Evolutionary conservation across 2,888 invertebrate genomes (phyloP).

Genomic region (Sphaeridia pumilis): DNA sequence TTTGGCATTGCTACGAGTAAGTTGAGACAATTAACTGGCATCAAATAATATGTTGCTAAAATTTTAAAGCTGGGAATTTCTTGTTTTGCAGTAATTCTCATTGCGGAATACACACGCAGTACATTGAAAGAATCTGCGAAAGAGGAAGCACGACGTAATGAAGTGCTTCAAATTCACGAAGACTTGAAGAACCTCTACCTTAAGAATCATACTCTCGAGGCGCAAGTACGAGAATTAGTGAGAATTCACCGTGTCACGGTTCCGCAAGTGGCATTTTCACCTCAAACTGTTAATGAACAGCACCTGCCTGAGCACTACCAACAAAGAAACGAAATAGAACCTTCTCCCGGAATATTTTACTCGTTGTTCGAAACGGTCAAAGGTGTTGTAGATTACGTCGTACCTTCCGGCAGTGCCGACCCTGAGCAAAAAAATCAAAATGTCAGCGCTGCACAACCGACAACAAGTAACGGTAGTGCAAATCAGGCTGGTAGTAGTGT

Average conservation of each 20-base stretch:
- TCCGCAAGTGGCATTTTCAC: constrained; percentile 18
- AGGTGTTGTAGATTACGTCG: constrained; percentile 25
- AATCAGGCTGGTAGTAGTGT: no score
- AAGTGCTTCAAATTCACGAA: constrained; percentile 53
- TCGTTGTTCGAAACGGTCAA: constrained; percentile 14
- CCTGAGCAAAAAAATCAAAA: no score
- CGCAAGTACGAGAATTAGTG: constrained; percentile 65
- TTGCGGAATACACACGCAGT: constrained; percentile 64
- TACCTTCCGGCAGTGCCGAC: constrained; percentile 22
- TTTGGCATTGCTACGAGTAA: constrained; percentile 66
- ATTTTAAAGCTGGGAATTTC: background rate
- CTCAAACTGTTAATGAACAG: constrained; percentile 3
- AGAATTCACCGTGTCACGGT: constrained; percentile 44
- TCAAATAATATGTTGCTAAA: background rate
- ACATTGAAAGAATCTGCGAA: constrained; percentile 67
- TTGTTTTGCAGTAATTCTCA: constrained; percentile 44
- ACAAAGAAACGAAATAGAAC: constrained; percentile 8
- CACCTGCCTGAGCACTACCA: constrained; percentile 27
- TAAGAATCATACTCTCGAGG: constrained; percentile 61
- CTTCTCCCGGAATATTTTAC: constrained; percentile 6
- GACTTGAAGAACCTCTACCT: constrained; percentile 61
- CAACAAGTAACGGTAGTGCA: no score
- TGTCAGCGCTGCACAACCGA: no score
- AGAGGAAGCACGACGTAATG: constrained; percentile 54
- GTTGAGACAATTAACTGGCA: no score